Evolutionary conservation across 2,888 invertebrate genomes (phyloP), one percentile per base, ranked within the genome.

Genomic region (Tipula lateralis): DNA sequence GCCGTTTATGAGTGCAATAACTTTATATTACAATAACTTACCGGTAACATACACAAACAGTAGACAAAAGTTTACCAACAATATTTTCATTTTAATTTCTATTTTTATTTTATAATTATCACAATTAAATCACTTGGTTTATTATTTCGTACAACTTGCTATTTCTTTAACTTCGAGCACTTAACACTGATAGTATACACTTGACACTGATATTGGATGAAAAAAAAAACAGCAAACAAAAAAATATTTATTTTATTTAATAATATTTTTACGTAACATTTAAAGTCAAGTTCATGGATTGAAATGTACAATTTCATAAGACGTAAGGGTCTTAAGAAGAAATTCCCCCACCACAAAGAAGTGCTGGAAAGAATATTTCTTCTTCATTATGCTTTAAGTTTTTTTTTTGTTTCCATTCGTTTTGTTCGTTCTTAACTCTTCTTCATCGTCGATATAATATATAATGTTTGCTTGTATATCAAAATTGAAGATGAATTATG

Each of bases 241-340:
- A 44, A 16, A 16, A 44, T 16, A 66, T 66, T 66, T 66, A 66
- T 66, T 66, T 66, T 66, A 24, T 66, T 66, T 24, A 66, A 66
- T 66, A 66, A 66, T n/a, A 50, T 66, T 66, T 66, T 66, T 66
- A 66, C 66, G 66, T 66, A 66, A 82, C 82, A 80, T 85, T 85
- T 83, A 88, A 88, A 88, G 88, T 88, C 89, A 89, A 89, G 89
- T 89, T 88, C 88, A 87, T 88, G 88, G 87, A 87, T 87, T 87
- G 87, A 88, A 89, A 89, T 89, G 89, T 88, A 87, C 87, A 86
- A 87, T 87, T 87, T 87, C 87, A 87, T 87, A 87, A 87, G 87
- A 86, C 86, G 87, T 86, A 87, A 87, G 88, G 88, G 87, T 87
- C 87, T 89, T 89, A 88, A 88, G 88, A 89, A 89, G 88, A 88